Conservation (phyloP, 2,797 vertebrate species). For the Trachops cirrhosus region DNA sequence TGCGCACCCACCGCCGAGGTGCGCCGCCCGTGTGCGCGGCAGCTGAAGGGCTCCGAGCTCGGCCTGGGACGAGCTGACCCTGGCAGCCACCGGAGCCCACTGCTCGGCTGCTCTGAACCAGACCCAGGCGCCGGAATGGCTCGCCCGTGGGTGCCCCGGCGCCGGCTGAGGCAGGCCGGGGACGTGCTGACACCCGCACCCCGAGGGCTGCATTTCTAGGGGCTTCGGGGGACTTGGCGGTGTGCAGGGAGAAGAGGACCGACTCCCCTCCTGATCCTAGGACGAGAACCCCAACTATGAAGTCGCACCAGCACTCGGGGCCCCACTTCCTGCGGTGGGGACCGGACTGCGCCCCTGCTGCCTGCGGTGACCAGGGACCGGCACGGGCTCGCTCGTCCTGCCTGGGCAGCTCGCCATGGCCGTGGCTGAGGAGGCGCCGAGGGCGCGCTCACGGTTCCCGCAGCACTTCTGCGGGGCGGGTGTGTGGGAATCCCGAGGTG, state of each 20-base stretch:
- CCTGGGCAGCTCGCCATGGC: not conserved
- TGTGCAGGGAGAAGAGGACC: not conserved
- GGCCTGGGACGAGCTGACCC: not conserved
- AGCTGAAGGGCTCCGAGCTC: not conserved
- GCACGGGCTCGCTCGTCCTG: not conserved
- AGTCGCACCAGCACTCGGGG: not conserved
- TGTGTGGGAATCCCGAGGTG: not conserved
- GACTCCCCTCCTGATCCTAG: not conserved
- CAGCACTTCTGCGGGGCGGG: not conserved
- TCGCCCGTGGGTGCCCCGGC: not conserved
- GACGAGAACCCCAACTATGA: not conserved
- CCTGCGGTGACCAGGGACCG: not conserved
- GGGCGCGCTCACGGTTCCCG: not conserved
- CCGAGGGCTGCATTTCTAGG: not conserved
- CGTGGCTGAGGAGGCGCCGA: accelerated
- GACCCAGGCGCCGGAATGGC: not conserved
- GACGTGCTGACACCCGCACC: not conserved
- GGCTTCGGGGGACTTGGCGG: not conserved
- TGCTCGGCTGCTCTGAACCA: not conserved
- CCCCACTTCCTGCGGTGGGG: not conserved
- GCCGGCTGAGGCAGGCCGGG: not conserved
- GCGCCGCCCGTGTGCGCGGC: not conserved
- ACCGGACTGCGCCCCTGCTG: not conserved
- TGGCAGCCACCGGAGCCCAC: not conserved
- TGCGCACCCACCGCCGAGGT: not conserved